Evolutionary conservation across 2,113 vertebrate genomes (phyloP), one percentile per base, ranked within the genome.

Genomic region (Oreotrochilus melanogaster): DNA sequence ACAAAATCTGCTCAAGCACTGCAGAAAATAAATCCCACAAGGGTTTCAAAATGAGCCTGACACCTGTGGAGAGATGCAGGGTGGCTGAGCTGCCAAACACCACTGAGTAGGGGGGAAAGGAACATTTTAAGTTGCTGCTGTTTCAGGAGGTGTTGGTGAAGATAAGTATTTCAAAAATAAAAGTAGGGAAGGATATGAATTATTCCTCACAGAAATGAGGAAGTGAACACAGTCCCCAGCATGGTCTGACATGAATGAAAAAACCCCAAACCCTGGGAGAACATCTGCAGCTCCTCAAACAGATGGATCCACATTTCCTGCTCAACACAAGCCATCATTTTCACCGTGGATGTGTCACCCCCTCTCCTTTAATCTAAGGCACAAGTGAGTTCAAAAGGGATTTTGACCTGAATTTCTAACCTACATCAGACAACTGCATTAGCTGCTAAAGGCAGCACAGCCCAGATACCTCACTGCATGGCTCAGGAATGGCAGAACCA

Each of bases 351-450:
- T 42, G 80, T 50, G 86, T 92, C 94, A 73, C 42, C 70, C 53
- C 7, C 54, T 86, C 62, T 18, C 25, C 83, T 94, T 84, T 78
- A 7, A 88, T 80, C 65, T 42, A 4, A 64, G 17, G 18, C 4
- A 5, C 5, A 1, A 58, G 57, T 0, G 1, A 54, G 51, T 62
- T 78, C 24, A 28, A 66, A 89, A 69, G 62, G 58, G 74, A 91
- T 79, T 70, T 51, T 92, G 87, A 79, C 91, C 85, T 91, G 70
- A 78, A 89, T 95, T 94, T 45, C 37, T 66, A 6, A 74, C 9
- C 39, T n/a, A 72, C 51, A 33, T 45, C 81, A 17, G 23, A 33
- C 33, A 60, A 71, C 88, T 45, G n/a, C 8, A 25, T 50, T 11
- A 61, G 87, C 54, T 37, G 35, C 17, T 57, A 11, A 42, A 1